phyloP scores from a whole-genome alignment of 2,888 invertebrate species.

The Mimumesa dahlbomi region DNA sequence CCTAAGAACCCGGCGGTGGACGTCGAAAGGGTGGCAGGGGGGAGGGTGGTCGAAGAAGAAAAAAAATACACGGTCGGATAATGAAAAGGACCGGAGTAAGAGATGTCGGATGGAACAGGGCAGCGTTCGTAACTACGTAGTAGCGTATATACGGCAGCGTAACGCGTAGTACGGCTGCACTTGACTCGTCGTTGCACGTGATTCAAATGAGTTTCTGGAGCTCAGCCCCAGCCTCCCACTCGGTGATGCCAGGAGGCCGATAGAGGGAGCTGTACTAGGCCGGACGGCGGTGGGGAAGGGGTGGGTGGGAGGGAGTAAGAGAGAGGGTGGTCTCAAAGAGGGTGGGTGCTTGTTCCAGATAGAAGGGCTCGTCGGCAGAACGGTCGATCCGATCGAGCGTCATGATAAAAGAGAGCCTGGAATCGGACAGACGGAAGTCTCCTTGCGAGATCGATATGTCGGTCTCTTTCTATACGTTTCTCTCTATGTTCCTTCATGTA shows the following conservation, averaged over 20 bases:
- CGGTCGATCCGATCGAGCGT: conserved; percentile 64
- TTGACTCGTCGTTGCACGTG: conserved; percentile 67
- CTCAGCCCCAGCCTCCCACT: conserved; percentile 31
- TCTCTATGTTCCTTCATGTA: background rate
- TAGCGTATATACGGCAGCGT: conserved; percentile 39
- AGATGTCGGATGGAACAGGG: conserved; percentile 10
- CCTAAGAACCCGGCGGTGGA: no score
- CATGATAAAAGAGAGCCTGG: conserved; percentile 62
- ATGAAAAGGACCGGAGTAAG: background rate
- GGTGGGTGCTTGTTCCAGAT: conserved; percentile 57
- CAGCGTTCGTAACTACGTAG: conserved; percentile 40
- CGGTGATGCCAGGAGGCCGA: conserved; percentile 28
- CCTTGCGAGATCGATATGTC: conserved; percentile 61
- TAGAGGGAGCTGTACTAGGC: conserved; percentile 33
- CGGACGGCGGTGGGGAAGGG: conserved; percentile 27
- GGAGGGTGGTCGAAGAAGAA: background rate
- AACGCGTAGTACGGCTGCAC: conserved; percentile 60
- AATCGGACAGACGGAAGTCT: conserved; percentile 63
- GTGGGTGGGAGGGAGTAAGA: no score
- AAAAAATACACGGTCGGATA: no score
- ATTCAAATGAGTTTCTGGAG: conserved; percentile 68
- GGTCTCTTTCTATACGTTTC: conserved; percentile 26
- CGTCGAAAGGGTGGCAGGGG: conserved; percentile 2
- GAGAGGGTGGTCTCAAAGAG: conserved; percentile 42
- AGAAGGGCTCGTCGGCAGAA: conserved; percentile 57